Evolutionary conservation across 2,888 invertebrate species (phyloP), one percentile per base, ranked within the genome.

Genomic region (Heteromurus nitidus): DNA sequence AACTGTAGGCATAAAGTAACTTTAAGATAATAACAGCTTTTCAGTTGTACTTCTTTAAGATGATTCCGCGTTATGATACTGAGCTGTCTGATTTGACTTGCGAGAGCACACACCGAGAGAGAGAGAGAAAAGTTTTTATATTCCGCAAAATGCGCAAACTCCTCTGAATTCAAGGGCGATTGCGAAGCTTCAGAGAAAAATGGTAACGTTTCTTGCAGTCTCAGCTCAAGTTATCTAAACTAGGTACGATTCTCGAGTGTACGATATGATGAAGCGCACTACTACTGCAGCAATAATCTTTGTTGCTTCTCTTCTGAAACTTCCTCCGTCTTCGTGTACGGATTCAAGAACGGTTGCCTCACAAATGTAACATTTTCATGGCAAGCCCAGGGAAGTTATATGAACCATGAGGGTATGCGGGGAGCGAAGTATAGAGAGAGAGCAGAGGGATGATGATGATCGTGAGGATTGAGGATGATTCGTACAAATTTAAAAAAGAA

Each of bases 331-430:
- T n/a, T n/a, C 58, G 42, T 55, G 79, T 79, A 79, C 79, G 79
- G 79, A 79, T 79, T 79, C 79, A 79, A 79, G 53, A 79, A 79
- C 79, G 79, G 79, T 70, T 79, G 79, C 79, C 79, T 79, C 65
- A 62, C 79, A 70, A 79, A 62, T 79, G 79, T 64, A 79, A 50
- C 79, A 79, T 79, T 79, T 79, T 79, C 70, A 79, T 36, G 79
- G 79, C 65, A 79, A 70, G 26, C 70, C 79, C 30, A 36, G 70
- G 64, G 50, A 65, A 70, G 79, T 70, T 72, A 79, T 79, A 79
- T 72, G 79, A 79, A 79, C 79, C 79, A 79, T 79, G 79, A 69
- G 77, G 58, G 28, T 47, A n/a, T n/a, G n/a, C n/a, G n/a, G n/a
- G n/a, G n/a, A n/a, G n/a, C n/a, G n/a, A n/a, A n/a, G n/a, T n/a